Percentiles rank a stretch among this genome's conserved stretches.
These are phyloP conservation scores for Sinocyclocheilus rhinocerous DNA, from an alignment of 2,113 vertebrate species.

Conservation along the genomic window DNA sequence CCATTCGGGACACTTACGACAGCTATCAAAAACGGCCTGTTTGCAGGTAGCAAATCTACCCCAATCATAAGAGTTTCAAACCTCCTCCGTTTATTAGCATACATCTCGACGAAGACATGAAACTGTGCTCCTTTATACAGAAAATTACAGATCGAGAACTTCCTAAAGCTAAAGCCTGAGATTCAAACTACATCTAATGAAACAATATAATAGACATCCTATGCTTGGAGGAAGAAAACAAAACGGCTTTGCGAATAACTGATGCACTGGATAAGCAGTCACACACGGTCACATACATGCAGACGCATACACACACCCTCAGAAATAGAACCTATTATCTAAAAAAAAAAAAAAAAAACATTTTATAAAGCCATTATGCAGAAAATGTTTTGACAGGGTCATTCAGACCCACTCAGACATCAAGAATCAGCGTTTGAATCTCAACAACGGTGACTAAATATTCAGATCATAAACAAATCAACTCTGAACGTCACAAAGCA, in stretches of 20 bases:
- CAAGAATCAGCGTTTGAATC: too few relatives aligned
- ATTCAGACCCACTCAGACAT: too few relatives aligned
- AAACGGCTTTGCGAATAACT: not conserved
- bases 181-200: constrained; percentile 50
- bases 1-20: not conserved
- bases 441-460: too few relatives aligned
- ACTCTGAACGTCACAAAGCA: too few relatives aligned
- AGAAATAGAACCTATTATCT: constrained; percentile 73
- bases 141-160: constrained; percentile 50
- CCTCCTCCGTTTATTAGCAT: constrained; percentile 5
- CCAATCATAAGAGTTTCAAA: not conserved
- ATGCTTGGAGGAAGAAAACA: not conserved
- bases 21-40: not conserved
- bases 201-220: constrained; percentile 31
- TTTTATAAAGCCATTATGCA: too few relatives aligned
- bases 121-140: constrained; percentile 66
- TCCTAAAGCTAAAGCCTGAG: constrained; percentile 65
- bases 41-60: too few relatives aligned
- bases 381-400: too few relatives aligned
- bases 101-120: constrained; percentile 30
- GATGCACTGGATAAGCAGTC: constrained; percentile 41
- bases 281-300: constrained; percentile 60
- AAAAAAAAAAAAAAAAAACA: constrained; percentile 35
- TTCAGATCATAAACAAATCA: too few relatives aligned
- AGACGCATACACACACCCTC: constrained; percentile 61